phyloP scores from a whole-genome alignment of 2,888 invertebrate genomes.

The Sarcophaga variegata region DNA sequence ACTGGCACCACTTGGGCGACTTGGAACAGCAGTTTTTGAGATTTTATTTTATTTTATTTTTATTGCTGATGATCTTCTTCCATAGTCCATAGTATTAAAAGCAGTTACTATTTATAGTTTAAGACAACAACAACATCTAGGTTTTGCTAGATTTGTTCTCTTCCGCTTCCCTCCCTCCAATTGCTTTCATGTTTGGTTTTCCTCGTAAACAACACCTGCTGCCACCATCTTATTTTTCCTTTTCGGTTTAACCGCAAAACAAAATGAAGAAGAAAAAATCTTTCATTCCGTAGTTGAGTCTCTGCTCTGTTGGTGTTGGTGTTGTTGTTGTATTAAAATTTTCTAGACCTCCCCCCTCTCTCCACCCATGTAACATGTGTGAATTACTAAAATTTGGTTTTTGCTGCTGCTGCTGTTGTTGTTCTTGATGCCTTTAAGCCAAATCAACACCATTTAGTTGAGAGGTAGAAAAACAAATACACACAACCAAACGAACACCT shows the following conservation, averaged over 20 bases:
- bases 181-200: not conserved
- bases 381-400: conserved; percentile 32
- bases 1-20: no score
- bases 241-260: conserved; percentile 29
- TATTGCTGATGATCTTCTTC: no score
- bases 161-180: no score
- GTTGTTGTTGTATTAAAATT: conserved; percentile 43
- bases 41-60: no score
- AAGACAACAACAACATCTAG: no score
- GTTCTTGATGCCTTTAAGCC: conserved; percentile 12
- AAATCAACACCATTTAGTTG: conserved; percentile 22
- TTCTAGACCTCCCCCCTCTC: not conserved
- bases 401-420: not conserved
- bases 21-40: no score
- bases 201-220: conserved; percentile 4
- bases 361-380: conserved; percentile 53
- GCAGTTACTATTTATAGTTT: no score
- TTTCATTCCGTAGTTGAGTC: conserved; percentile 36
- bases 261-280: conserved; percentile 16
- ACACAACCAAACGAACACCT: not conserved
- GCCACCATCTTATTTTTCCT: conserved; percentile 24
- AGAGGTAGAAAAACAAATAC: not conserved
- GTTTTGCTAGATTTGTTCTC: no score
- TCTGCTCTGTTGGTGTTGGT: conserved; percentile 5
- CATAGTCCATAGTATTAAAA: no score